Evolutionary conservation across 92 coral and sea anemone genomes (phyloP), one percentile per base, ranked within the genome.

Genomic region (Parazoanthus atlanticus): DNA sequence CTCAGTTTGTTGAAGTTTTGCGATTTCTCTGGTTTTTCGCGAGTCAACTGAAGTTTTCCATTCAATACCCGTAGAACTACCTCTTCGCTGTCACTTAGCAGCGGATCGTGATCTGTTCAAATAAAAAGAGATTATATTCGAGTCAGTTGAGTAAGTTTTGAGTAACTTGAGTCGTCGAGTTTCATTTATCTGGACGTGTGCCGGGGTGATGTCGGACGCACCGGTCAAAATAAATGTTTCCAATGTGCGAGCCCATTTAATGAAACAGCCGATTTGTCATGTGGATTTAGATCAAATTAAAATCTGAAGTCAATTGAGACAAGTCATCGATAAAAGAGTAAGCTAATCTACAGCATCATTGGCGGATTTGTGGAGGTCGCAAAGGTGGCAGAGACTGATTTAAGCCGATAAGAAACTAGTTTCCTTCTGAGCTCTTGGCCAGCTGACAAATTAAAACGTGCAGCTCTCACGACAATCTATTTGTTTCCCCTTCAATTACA

Each of bases 21-120:
- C 32, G 64, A 28, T 67, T 70, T 31, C 58, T 69, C 47, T 9
- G 64, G 29, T 32, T 26, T 71, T 71, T 84, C 87, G 10, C 87
- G 87, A 0, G 78, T 84, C 66, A 84, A 9, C 41, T 84, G 79
- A 17, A 84, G 78, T 43, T 84, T 84, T 29, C 87, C 87, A 70
- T 84, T 69, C 66, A 84, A 17, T 38, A 84, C 87, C 5, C 65
- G 87, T 41, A 84, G 41, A 28, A 84, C 87, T 13, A 84, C 65
- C n/a, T 82, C 86, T 81, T 83, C 78, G 46, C 17, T 84, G 30
- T 67, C 87, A 49, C 34, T 70, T 8, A 26, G n/a, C 15, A 43
- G 46, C 23, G 87, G 78, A 26, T 84, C 78, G 66, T 21, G 66
- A 0, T 43, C 87, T 84, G 47, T 56, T 56, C 17, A 43, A 84